These are phyloP conservation scores for Tetraodon nigroviridis DNA, from an alignment of 2,113 vertebrate species.

Conservation along the genomic window DNA sequence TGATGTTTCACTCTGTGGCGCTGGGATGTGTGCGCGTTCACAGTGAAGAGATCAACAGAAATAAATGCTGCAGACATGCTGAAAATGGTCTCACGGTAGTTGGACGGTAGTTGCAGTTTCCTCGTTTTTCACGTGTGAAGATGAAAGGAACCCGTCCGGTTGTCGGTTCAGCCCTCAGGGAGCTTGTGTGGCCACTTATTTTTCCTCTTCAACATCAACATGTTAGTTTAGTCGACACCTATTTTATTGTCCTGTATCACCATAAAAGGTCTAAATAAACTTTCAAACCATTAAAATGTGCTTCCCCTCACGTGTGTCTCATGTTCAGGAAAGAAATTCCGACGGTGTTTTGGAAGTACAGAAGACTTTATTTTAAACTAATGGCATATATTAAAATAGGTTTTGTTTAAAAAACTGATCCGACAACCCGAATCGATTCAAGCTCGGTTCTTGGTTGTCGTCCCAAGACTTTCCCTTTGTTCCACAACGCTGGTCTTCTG, in stretches of 20 bases:
- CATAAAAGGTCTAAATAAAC: slow-evolving; percentile 15
- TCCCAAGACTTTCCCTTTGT: slow-evolving; percentile 31
- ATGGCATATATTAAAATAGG: slow-evolving; percentile 69
- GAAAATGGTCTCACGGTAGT: neutral
- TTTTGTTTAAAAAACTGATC: slow-evolving; percentile 9
- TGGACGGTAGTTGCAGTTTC: neutral
- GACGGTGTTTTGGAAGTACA: slow-evolving; percentile 51
- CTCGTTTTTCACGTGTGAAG: neutral
- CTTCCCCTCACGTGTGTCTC: slow-evolving; percentile 14
- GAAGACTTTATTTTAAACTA: slow-evolving; percentile 62
- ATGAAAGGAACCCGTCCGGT: neutral
- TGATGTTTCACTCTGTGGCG: slow-evolving; percentile 4
- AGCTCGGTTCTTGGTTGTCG: slow-evolving; percentile 12
- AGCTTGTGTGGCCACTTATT: slow-evolving; percentile 9
- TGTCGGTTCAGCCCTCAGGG: slow-evolving; percentile 22
- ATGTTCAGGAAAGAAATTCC: slow-evolving; percentile 5
- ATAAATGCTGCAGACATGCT: neutral
- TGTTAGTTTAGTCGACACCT: neutral
- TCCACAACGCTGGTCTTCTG: slow-evolving; percentile 11
- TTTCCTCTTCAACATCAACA: slow-evolving; percentile 4
- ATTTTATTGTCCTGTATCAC: slow-evolving; percentile 15
- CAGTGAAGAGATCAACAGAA: neutral
- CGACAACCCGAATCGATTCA: slow-evolving; percentile 44
- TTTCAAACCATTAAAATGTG: neutral
- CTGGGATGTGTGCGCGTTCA: slow-evolving; percentile 6